These are phyloP conservation scores for Sialis fuliginosa DNA, from an alignment of 2,888 invertebrate genomes.

Conservation along the genomic window DNA sequence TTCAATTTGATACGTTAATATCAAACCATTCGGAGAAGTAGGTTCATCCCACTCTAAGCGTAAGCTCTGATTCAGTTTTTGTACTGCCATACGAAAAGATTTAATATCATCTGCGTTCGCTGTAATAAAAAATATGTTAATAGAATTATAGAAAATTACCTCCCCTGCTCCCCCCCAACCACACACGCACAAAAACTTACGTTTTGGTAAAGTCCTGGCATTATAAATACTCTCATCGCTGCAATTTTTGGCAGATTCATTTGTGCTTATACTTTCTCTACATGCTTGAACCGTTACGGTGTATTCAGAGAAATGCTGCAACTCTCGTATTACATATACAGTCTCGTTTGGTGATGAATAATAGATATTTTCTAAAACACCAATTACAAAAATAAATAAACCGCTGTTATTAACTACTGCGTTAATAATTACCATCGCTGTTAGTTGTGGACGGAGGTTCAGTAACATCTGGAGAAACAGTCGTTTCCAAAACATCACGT, in stretches of 20 bases:
- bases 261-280: slow-evolving; percentile 30
- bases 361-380: too few species aligned
- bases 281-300: slow-evolving; percentile 62
- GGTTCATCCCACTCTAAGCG: slow-evolving; percentile 70
- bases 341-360: too few species aligned
- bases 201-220: slow-evolving; percentile 28
- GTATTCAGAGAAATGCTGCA: slow-evolving; percentile 66
- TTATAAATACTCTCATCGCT: slow-evolving; percentile 29
- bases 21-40: slow-evolving; percentile 66
- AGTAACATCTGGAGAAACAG: background rate
- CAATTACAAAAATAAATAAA: slow-evolving; percentile 14
- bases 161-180: slow-evolving; percentile 1
- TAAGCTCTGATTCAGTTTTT: slow-evolving; percentile 20
- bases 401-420: background rate
- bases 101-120: slow-evolving; percentile 49
- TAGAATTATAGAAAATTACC: slow-evolving; percentile 2
- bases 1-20: slow-evolving; percentile 68
- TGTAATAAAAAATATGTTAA: slow-evolving; percentile 20
- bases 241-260: slow-evolving; percentile 27
- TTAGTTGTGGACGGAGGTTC: too few species aligned
- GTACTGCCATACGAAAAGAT: slow-evolving; percentile 29
- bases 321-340: slow-evolving; percentile 34
- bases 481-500: background rate
- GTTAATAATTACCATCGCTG: too few species aligned
- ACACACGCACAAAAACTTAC: slow-evolving; percentile 14